A percentile compares a stretch with the other conserved stretches of the same genome.
Conservation (phyloP, 92 coral and sea anemone species). For the Epizoanthus rinbou region DNA sequence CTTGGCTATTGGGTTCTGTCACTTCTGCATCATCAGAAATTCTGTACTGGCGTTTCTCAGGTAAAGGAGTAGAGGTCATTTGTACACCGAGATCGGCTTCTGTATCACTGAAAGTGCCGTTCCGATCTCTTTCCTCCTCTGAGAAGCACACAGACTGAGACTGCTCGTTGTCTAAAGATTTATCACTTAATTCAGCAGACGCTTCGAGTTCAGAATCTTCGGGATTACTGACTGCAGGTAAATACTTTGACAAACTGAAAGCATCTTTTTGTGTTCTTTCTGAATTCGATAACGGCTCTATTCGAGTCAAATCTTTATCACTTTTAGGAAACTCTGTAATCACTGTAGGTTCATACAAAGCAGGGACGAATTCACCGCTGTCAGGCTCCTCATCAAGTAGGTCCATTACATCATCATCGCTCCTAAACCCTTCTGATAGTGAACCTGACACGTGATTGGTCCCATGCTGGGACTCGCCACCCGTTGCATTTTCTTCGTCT, state of each 20-base stretch:
- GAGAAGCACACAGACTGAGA: not conserved
- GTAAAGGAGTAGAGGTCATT: constrained; percentile 60
- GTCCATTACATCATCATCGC: constrained; percentile 98
- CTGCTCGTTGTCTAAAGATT: not conserved
- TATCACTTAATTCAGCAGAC: not conserved
- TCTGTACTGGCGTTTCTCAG: constrained; percentile 24
- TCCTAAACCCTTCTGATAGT: constrained; percentile 85
- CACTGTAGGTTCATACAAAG: constrained; percentile 39
- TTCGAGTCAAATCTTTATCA: constrained; percentile 5
- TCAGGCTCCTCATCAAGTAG: constrained; percentile 79
- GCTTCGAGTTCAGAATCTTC: not conserved
- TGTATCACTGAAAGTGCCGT: constrained; percentile 64
- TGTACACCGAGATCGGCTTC: constrained; percentile 74
- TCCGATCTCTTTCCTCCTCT: constrained; percentile 8
- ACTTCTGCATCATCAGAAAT: constrained; percentile 8
- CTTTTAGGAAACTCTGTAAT: constrained; percentile 42
- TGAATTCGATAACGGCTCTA: constrained; percentile 35
- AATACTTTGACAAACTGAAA: constrained; percentile 46
- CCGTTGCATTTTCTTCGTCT: constrained; percentile 76
- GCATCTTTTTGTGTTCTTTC: constrained; percentile 17
- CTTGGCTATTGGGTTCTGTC: constrained; percentile 12
- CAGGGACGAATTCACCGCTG: constrained; percentile 56
- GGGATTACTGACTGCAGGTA: constrained; percentile 20
- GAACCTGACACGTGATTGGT: constrained; percentile 71
- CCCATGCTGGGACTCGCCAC: constrained; percentile 47